Conservation (phyloP, 30 jellyfish, hydroid and myxozoan genomes). For the Aurelia sp. region DNA sequence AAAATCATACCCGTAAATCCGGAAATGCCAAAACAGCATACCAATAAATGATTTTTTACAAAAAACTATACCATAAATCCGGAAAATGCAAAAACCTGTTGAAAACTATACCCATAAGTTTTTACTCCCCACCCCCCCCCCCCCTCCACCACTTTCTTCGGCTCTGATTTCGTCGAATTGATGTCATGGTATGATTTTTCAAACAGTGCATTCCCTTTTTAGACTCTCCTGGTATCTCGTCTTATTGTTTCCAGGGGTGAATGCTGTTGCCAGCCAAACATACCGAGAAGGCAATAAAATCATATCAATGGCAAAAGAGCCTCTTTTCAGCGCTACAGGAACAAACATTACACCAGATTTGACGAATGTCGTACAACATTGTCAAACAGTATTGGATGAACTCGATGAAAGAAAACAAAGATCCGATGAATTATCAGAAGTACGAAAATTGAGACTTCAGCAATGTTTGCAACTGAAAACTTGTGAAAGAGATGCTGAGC, state of each 20-base stretch:
- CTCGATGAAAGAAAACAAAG: constrained; percentile 65
- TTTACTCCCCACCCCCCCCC: too few species aligned
- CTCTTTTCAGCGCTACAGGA: constrained; percentile 78
- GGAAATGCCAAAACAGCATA: too few species aligned
- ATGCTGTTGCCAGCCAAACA: constrained; percentile 46
- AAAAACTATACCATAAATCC: too few species aligned
- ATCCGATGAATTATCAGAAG: constrained; percentile 83
- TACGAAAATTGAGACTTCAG: constrained; percentile 59
- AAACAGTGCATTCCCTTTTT: not conserved
- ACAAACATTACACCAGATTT: constrained; percentile 70
- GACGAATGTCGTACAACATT: constrained; percentile 40
- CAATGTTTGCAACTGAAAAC: constrained; percentile 79
- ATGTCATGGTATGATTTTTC: too few species aligned
- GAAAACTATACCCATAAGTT: too few species aligned
- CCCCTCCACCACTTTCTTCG: too few species aligned
- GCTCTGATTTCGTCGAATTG: too few species aligned
- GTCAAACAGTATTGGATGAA: constrained; percentile 64
- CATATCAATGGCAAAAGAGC: constrained; percentile 54
- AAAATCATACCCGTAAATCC: too few species aligned
- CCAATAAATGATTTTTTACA: too few species aligned
- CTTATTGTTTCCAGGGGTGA: constrained; percentile 35
- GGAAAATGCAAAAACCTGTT: too few species aligned
- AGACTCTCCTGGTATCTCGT: not conserved
- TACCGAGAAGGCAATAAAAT: constrained; percentile 52
- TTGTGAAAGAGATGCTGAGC: constrained; percentile 83